Base-by-base conservation (phyloP, 2,888 invertebrate species). In the Drosophila sordidapex region DNA sequence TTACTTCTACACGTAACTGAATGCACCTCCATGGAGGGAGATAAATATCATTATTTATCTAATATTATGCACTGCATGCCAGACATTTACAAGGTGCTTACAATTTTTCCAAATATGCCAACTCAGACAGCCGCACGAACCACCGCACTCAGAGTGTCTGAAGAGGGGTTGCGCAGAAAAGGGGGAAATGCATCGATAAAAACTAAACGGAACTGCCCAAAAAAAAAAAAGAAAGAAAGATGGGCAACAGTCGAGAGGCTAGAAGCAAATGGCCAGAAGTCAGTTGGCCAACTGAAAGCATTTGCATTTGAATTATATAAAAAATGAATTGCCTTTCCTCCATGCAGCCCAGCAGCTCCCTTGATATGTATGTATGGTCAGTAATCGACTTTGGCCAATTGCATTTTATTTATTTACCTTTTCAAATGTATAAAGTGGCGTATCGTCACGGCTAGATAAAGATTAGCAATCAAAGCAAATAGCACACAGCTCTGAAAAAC, bases 61-160 rank as follows among this genome's bases (percentile, higher is more conserved):
- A 64, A 77, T 65, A 75, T 77, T 60, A 81, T 71, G 73, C 73
- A 70, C 43, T 58, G 62, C 49, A 63, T 49, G 76, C 43, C 70
- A 59, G 69, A 64, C 70, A 62, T 53, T 64, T 71, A 80, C 83
- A 80, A 88, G 83, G 83, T 83, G 89, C 87, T 83, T 83, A 86
- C 83, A 88, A 83, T 81, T 81, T 88, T 70, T 77, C 84, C 89
- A 88, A 83, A 88, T 83, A 86, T 88, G 83, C 88, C 87, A 81
- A 66, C 54, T 46, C 66, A 77, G 65, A 62, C 75, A 72, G 38
- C 38, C 59, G 63, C 76, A 76, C 56, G 11, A 59, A 70, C 57
- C 29, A 51, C 31, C 53, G 38, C 59, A 57, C 66, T 40, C 25
- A 48, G 25, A 25, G 46, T 61, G 59, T 13, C 29, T 52, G 48